Conservation (phyloP, 2,888 invertebrate genomes). For the Congeria kusceri region DNA sequence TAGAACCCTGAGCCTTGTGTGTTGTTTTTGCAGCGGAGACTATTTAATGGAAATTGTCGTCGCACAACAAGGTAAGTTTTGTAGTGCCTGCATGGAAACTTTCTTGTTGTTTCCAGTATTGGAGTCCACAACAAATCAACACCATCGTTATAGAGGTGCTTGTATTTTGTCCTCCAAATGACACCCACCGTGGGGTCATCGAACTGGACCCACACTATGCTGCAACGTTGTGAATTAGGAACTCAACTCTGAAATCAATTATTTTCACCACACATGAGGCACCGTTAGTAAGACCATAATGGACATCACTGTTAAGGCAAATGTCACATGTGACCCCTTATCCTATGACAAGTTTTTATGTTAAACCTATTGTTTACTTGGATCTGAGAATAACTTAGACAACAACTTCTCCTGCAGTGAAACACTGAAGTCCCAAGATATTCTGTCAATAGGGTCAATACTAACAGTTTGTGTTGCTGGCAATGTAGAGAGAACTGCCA, state of each 20-base stretch:
- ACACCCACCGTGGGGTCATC: slow-evolving; percentile 26
- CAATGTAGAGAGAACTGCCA: background rate
- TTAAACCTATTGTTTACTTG: slow-evolving; percentile 35
- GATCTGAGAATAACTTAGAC: slow-evolving; percentile 34
- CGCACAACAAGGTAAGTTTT: slow-evolving; percentile 27
- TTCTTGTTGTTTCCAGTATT: slow-evolving; percentile 30
- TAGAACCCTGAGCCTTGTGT: slow-evolving; percentile 57
- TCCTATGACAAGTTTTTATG: slow-evolving; percentile 16
- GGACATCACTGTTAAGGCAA: slow-evolving; percentile 42
- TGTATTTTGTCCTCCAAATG: slow-evolving; percentile 24
- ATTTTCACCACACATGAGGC: slow-evolving; percentile 40
- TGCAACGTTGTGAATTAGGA: slow-evolving; percentile 4
- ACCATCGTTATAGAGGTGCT: slow-evolving; percentile 17
- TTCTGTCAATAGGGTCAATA: slow-evolving; percentile 25
- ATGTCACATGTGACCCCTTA: slow-evolving; percentile 26
- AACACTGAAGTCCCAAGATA: slow-evolving; percentile 34
- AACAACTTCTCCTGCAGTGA: slow-evolving; percentile 21
- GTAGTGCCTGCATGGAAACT: slow-evolving; percentile 11
- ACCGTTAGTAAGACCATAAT: slow-evolving; percentile 60
- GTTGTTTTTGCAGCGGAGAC: slow-evolving; percentile 52
- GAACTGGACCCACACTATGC: slow-evolving; percentile 56
- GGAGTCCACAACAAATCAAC: slow-evolving; percentile 23
- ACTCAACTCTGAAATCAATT: slow-evolving; percentile 34
- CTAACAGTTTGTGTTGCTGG: background rate
- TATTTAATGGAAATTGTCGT: slow-evolving; percentile 49